phyloP scores from a whole-genome alignment of 2,797 vertebrate species.

The Macropus fuliginosus region DNA sequence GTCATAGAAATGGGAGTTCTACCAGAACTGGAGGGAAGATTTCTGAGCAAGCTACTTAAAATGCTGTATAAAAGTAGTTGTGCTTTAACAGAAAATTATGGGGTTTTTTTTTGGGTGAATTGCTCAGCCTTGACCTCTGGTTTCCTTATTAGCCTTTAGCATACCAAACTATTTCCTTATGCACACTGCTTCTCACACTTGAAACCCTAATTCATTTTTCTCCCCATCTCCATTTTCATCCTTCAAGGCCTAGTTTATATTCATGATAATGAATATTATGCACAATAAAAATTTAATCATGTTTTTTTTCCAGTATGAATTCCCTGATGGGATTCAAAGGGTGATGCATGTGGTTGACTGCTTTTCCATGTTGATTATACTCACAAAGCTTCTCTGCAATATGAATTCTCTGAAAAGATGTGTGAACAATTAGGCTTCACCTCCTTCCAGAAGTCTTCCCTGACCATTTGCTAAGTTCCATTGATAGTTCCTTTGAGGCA shows the following conservation, averaged over 20 bases:
- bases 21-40: neutral
- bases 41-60: neutral
- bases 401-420: neutral
- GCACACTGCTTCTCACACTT: neutral
- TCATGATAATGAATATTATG: neutral
- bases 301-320: neutral
- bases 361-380: neutral
- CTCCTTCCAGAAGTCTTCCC: neutral
- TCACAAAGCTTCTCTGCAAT: neutral
- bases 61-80: neutral
- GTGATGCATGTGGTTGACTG: neutral
- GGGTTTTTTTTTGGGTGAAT: neutral
- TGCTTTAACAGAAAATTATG: neutral
- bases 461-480: neutral
- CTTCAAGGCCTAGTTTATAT: neutral
- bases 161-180: neutral
- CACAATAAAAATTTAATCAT: neutral
- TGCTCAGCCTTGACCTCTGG: neutral
- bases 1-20: neutral
- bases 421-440: neutral
- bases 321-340: neutral
- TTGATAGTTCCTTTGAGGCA: neutral
- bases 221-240: neutral
- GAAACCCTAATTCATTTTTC: neutral
- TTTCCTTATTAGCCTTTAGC: neutral